Evolutionary conservation across 2,797 vertebrate genomes (phyloP).

Genomic region (Rallus crepitans): DNA sequence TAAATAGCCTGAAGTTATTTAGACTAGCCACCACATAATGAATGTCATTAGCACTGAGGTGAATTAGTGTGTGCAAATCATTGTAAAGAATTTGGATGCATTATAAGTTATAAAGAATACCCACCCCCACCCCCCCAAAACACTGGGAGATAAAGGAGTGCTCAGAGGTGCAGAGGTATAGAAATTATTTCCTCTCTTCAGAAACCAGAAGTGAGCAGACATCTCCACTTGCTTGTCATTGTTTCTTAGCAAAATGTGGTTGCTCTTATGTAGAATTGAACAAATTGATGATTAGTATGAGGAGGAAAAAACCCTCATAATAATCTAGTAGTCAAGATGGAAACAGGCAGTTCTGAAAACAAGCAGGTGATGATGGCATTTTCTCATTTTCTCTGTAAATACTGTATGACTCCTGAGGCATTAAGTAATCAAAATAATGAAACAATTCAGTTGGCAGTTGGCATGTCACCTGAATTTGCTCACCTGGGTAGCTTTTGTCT

Average conservation of each 20-base stretch:
- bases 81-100: background rate
- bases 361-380: background rate
- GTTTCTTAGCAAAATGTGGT: background rate
- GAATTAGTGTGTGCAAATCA: background rate
- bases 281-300: background rate
- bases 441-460: background rate
- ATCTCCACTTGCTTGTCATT: background rate
- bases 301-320: background rate
- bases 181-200: background rate
- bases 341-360: background rate
- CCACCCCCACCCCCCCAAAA: background rate
- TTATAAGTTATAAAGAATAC: background rate
- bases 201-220: background rate
- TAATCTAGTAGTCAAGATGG: background rate
- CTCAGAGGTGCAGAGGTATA: background rate
- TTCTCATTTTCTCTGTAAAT: slow-evolving; percentile 12
- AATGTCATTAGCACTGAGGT: background rate
- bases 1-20: background rate
- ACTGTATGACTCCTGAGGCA: background rate
- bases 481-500: background rate
- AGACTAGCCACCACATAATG: slow-evolving; percentile 1
- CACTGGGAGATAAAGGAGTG: background rate
- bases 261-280: background rate
- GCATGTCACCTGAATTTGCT: slow-evolving; percentile 16
- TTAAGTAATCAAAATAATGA: slow-evolving; percentile 11